A percentile compares a stretch with the other conserved stretches of the same genome.
phyloP scores from a whole-genome alignment of 2,113 vertebrate genomes.

The Arothron firmamentum region DNA sequence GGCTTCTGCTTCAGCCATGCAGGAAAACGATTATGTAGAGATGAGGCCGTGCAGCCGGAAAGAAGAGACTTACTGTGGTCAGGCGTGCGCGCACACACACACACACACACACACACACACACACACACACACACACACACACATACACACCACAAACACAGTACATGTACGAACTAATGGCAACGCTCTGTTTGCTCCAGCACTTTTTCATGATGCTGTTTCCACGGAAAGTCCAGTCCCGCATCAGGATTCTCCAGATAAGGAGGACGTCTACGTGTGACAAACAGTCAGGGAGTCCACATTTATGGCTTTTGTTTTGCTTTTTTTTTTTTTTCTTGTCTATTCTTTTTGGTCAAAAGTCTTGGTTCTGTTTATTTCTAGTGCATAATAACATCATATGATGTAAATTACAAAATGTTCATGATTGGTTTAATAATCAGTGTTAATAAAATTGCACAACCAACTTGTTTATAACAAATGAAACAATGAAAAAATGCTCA shows the following conservation, averaged over 20 bases:
- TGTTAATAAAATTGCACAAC: too few relatives aligned
- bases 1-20: background rate
- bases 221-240: slow-evolving; percentile 7
- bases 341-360: background rate
- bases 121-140: slow-evolving; percentile 2
- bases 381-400: background rate
- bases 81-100: slow-evolving; percentile 4
- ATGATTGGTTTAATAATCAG: too few relatives aligned
- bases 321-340: background rate
- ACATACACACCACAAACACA: background rate
- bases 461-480: background rate
- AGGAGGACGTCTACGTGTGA: slow-evolving; percentile 25
- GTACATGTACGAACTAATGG: background rate
- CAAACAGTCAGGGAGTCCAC: slow-evolving; percentile 5
- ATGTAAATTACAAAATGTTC: too few relatives aligned
- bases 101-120: background rate
- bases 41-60: slow-evolving; percentile 10
- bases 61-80: background rate
- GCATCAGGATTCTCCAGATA: background rate
- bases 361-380: too few relatives aligned
- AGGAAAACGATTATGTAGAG: slow-evolving; percentile 10
- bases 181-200: slow-evolving; percentile 7
- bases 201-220: background rate
- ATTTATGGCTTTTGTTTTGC: background rate
- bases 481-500: too few relatives aligned